These are phyloP conservation scores for Prunella fulvescens DNA, from an alignment of 2,113 vertebrate species.

Conservation along the genomic window DNA sequence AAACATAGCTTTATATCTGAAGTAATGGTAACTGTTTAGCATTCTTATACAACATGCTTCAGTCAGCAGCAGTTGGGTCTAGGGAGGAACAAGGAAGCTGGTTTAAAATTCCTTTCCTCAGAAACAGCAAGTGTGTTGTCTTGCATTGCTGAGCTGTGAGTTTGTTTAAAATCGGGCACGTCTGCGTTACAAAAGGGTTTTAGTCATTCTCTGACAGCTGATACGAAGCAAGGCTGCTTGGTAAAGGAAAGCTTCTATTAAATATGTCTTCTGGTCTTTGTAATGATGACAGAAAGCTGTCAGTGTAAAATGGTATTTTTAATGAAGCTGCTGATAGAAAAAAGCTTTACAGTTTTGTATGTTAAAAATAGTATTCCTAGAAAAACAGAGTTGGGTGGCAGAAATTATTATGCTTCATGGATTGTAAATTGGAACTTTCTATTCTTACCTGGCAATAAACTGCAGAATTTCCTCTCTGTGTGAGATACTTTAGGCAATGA, in stretches of 20 bases:
- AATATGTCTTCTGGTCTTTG: not conserved
- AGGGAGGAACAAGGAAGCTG: not conserved
- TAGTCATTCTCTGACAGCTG: not conserved
- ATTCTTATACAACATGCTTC: not conserved
- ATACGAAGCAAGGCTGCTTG: not conserved
- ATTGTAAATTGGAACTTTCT: not conserved
- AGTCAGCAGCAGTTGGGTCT: not conserved
- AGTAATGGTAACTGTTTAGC: not conserved
- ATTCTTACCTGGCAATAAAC: not conserved
- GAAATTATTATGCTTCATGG: not conserved
- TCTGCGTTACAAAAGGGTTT: not conserved
- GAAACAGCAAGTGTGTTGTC: not conserved
- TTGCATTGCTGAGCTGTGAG: not conserved
- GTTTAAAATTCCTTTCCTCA: not conserved
- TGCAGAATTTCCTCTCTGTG: not conserved
- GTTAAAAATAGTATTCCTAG: not conserved
- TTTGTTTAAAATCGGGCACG: not conserved
- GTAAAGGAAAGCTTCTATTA: conserved; percentile 2
- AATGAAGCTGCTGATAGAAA: not conserved
- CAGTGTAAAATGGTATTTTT: conserved; percentile 4
- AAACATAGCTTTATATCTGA: not conserved
- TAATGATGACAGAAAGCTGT: not conserved
- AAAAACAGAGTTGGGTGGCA: not conserved
- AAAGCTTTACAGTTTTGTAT: not conserved
- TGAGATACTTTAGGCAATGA: not conserved